A percentile compares a stretch with the other conserved stretches of the same genome.
Evolutionary conservation across 2,888 invertebrate species (phyloP).

Genomic region (Calameuta filiformis): DNA sequence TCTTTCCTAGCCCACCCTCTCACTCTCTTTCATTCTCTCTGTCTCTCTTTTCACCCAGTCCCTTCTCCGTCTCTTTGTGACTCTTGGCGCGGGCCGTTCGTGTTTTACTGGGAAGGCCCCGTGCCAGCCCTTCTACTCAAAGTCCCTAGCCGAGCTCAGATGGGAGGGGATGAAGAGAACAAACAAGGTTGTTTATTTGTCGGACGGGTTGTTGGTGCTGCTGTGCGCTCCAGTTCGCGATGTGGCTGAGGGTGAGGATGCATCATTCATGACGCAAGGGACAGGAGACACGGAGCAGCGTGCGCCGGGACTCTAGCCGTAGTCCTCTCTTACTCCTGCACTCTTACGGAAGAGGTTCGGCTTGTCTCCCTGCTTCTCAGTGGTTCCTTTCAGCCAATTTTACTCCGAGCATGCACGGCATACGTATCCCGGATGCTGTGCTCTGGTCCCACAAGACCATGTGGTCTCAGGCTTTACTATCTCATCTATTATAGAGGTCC

Average conservation of each 20-base stretch:
- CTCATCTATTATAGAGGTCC: background rate
- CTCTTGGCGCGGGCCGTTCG: background rate
- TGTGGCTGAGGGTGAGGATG: constrained; percentile 44
- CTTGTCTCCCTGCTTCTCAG: constrained; percentile 9
- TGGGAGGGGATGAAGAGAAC: constrained; percentile 32
- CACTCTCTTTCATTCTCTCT: constrained; percentile 14
- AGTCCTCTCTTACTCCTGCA: constrained; percentile 38
- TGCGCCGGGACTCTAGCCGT: constrained; percentile 1
- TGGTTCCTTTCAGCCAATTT: constrained; percentile 44
- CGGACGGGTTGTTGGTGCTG: constrained; percentile 42
- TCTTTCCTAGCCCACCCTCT: constrained; percentile 9
- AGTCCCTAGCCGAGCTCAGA: background rate
- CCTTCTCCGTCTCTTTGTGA: constrained; percentile 25
- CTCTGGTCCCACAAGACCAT: constrained; percentile 21
- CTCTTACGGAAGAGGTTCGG: constrained; percentile 3
- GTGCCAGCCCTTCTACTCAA: background rate
- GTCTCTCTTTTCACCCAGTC: constrained; percentile 13
- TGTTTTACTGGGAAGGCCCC: background rate
- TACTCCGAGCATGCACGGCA: constrained; percentile 30
- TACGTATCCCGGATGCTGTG: constrained; percentile 25
- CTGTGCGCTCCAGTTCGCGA: constrained; percentile 41
- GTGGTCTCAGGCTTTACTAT: constrained; percentile 24
- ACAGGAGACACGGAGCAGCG: constrained; percentile 24
- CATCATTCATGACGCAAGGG: constrained; percentile 59
- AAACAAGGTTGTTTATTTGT: constrained; percentile 62